Evolutionary conservation across 1,140 invertebrate species (phyloP), one percentile per base, ranked within the genome.

Genomic region (Drosophila lini): DNA sequence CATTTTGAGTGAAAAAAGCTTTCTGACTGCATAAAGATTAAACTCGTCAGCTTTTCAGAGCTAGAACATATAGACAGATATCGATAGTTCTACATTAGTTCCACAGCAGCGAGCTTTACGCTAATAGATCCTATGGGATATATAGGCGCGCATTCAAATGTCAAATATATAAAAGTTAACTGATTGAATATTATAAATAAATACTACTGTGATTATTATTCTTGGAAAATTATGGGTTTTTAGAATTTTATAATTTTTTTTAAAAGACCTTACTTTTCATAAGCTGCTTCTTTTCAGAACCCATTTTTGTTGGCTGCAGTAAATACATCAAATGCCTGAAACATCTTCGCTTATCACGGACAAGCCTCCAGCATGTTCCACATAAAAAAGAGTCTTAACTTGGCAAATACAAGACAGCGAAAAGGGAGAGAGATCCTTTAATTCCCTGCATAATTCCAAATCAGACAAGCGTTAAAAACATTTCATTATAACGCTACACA

Each of bases 401-500:
- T 25, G 5, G 63, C 81, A 80, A 85, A 84, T 74, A 78, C 74
- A 53, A 50, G 19, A 31, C 25, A 34, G 62, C 19, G 10, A 10
- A 36, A 28, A 36, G 32, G 7, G 7, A 47, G 22, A 58, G 55
- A 88, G 76, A 78, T 89, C 84, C 84, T 89, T 89, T 89, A 89
- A 89, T 89, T 89, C 84, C 50, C 69, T 75, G 84, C 81, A 89
- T 89, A 89, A 89, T 89, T 89, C 70, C 85, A 83, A 89, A 89
- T 89, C 84, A 89, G 84, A 89, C 84, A 89, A 89, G 84, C 84
- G 84, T 81, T 91, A 91, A 91, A 88, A 91, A 91, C 90, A 90
- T 91, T 91, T 91, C 90, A 91, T 91, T 91, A 91, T 91, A 91
- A 89, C 80, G 90, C 90, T 90, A 91, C 90, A 91, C 90, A 91